These are phyloP conservation scores for Deilephila porcellus DNA, from an alignment of 2,888 invertebrate genomes.

Conservation along the genomic window DNA sequence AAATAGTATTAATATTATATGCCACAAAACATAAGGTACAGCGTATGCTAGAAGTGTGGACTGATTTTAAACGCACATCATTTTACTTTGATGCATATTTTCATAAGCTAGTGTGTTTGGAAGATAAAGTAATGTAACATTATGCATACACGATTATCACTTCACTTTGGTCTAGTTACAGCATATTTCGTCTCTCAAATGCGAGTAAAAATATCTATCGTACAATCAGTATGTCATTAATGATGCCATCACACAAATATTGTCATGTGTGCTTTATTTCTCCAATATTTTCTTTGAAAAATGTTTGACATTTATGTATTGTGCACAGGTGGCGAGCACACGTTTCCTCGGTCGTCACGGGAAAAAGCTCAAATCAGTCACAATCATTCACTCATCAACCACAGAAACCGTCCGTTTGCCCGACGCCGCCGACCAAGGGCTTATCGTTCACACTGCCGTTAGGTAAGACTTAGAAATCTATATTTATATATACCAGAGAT, in stretches of 20 bases:
- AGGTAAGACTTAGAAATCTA: slow-evolving; percentile 56
- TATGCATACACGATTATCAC: neutral
- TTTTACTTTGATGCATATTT: neutral
- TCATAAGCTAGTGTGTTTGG: neutral
- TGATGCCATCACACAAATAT: too few species aligned
- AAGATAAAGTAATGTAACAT: neutral
- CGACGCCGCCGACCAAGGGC: slow-evolving; percentile 88
- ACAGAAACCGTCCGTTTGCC: slow-evolving; percentile 94
- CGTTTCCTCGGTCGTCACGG: slow-evolving; percentile 92
- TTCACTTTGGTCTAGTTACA: neutral
- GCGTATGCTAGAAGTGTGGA: slow-evolving; percentile 2
- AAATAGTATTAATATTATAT: slow-evolving; percentile 5
- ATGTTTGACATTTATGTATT: neutral
- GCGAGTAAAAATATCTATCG: too few species aligned
- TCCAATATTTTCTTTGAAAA: neutral
- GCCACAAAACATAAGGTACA: slow-evolving; percentile 15
- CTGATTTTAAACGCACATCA: neutral
- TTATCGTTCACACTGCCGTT: slow-evolving; percentile 94
- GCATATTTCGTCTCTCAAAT: too few species aligned
- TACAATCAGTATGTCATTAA: too few species aligned
- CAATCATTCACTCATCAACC: slow-evolving; percentile 95
- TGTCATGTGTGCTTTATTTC: neutral
- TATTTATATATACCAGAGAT: neutral
- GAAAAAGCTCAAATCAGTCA: slow-evolving; percentile 93
- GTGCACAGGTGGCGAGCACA: slow-evolving; percentile 90